Evolutionary conservation across 2,797 vertebrate genomes (phyloP), one percentile per base, ranked within the genome.

Genomic region (Danio jaintianensis): DNA sequence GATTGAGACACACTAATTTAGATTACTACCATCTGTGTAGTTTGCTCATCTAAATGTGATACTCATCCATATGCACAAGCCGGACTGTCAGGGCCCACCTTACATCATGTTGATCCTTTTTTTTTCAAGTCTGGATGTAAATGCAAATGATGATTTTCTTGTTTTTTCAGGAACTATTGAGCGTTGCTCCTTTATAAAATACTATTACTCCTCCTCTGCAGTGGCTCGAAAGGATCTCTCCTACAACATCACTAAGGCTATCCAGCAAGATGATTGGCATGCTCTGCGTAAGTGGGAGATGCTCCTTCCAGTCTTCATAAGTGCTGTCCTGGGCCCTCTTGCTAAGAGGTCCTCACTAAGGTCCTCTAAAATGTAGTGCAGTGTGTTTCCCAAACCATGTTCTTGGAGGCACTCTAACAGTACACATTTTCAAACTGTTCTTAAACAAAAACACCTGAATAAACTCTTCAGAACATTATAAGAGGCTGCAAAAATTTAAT

Each of bases 251-350:
- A 96, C 95, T n/a, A 95, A 95, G 93, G 96, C 95, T 55, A 96
- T 96, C 89, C 95, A 95, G 53, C 95, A 96, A 90, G 96, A 96
- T 29, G 96, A 96, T 87, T 96, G 96, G 96, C 96, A 96, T 0
- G 93, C 94, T 75, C 88, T 96, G 78, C 96, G 95, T 96, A 89
- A 96, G 96, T 95, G 67, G 36, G 12, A 75, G 7, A 6, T 43
- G 22, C n/a, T 56, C 22, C 62, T 48, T 75, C 56, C 3, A 3
- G 18, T 72, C 42, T 72, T 38, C 18, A 58, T 72, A 11, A 71
- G 52, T 70, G 48, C 18, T 53, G 5, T 52, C 47, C 8, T 2
- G 6, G 29, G 7, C 11, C 43, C 18, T 50, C 15, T 40, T 78
- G 38, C 5, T 52, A 53, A 38, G 15, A 16, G 29, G 9, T 11